Evolutionary conservation across 2,888 invertebrate species (phyloP), one percentile per base, ranked within the genome.

Genomic region (Drosophila sordidula): DNA sequence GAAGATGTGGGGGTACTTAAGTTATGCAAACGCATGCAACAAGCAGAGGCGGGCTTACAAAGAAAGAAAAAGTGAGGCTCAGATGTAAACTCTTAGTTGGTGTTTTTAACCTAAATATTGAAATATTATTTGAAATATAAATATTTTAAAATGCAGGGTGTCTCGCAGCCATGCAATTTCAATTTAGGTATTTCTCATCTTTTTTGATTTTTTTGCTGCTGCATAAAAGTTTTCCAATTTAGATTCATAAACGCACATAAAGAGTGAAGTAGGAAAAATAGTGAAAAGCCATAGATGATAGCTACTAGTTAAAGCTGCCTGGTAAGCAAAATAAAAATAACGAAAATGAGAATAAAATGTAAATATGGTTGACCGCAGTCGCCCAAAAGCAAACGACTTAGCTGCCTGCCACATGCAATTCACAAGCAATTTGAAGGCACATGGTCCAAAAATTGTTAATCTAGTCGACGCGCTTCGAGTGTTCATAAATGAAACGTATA

Each of bases 201-300:
- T 41, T 36, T 39, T 62, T 49, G 6, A 9, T 45, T n/a, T 6
- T 34, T 39, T 56, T 18, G 12, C 6, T 47, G n/a, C 58, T 47
- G 42, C 25, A 44, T 16, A 71, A 77, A 85, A 86, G 68, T 85
- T 85, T 85, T 86, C 77, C 79, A 83, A 86, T 86, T 83, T 78
- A 72, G 77, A 77, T 74, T 83, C 77, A 83, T 70, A 82, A 70
- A 51, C 51, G 55, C 47, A 41, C 41, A 59, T 41, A 70, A 54
- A 58, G 64, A 65, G 56, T 57, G 34, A 54, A 72, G 49, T 39
- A 61, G 18, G 22, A 29, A 47, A 39, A 54, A 59, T 56, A 55
- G 54, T 52, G 22, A 42, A 57, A 44, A 58, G 38, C 14, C 16
- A n/a, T 26, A 8, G 25, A 22, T n/a, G 16, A 29, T 44, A 36